Evolutionary conservation across 2,113 vertebrate genomes (phyloP).

Genomic region (Aplodontia rufa): DNA sequence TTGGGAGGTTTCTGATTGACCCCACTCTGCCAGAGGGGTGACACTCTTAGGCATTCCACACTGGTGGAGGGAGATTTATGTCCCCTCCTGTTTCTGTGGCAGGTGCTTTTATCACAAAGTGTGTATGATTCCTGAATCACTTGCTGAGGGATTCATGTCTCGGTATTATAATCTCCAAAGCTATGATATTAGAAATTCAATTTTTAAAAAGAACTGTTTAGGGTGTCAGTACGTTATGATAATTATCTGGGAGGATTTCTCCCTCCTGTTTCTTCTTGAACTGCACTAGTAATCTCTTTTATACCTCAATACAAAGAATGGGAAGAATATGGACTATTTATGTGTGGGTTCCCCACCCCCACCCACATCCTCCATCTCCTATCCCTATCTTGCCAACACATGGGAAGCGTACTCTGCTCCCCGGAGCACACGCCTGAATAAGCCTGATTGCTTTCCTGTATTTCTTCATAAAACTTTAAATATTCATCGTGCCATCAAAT

Average conservation of each 20-base stretch:
- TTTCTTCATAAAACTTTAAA: conserved; percentile 83
- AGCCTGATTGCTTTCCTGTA: conserved; percentile 77
- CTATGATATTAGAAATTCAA: conserved; percentile 70
- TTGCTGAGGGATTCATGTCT: conserved; percentile 72
- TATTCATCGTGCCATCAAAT: conserved; percentile 80
- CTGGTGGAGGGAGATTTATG: conserved; percentile 27
- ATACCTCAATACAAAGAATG: conserved; percentile 59
- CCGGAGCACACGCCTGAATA: conserved; percentile 67
- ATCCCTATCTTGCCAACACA: conserved; percentile 56
- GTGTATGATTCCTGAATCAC: conserved; percentile 42
- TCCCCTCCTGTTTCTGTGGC: conserved; percentile 49
- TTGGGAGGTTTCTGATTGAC: neutral
- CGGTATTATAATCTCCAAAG: conserved; percentile 61
- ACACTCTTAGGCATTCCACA: neutral
- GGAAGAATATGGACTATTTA: conserved; percentile 64
- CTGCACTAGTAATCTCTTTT: conserved; percentile 59
- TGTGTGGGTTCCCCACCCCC: conserved; percentile 38
- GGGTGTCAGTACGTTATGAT: conserved; percentile 73
- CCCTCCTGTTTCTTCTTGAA: conserved; percentile 34
- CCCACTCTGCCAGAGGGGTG: neutral
- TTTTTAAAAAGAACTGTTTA: conserved; percentile 77
- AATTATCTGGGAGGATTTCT: conserved; percentile 69
- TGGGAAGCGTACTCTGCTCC: conserved; percentile 62
- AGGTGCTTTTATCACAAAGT: conserved; percentile 60
- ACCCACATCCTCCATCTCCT: conserved; percentile 35